Percentiles rank a stretch among this genome's conserved stretches.
These are phyloP conservation scores for Octodonta nipae DNA, from an alignment of 2,888 invertebrate genomes.

Conservation along the genomic window DNA sequence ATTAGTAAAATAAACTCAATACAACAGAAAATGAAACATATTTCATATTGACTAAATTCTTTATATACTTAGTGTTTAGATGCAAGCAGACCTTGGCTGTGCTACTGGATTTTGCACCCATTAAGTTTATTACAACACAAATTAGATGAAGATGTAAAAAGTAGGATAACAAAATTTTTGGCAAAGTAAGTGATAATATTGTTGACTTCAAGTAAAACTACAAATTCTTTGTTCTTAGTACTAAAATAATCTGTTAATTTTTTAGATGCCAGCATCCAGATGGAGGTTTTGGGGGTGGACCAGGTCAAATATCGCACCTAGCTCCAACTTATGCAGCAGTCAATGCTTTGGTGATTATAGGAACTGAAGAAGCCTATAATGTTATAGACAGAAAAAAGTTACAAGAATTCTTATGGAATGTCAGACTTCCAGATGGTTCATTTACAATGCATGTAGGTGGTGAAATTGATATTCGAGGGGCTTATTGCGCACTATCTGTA, in stretches of 20 bases:
- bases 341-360: constrained; percentile 80
- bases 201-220: neutral
- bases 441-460: constrained; percentile 85
- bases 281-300: constrained; percentile 92
- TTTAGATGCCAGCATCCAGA: constrained; percentile 57
- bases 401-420: constrained; percentile 61
- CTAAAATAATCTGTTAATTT: no score
- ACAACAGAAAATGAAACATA: no score
- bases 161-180: constrained; percentile 46
- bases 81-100: constrained; percentile 90
- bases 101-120: constrained; percentile 93
- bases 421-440: constrained; percentile 74
- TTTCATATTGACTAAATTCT: neutral
- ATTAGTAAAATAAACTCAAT: no score
- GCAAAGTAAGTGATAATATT: constrained; percentile 35
- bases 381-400: constrained; percentile 69
- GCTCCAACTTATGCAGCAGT: constrained; percentile 97
- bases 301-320: constrained; percentile 80
- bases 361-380: constrained; percentile 62
- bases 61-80: constrained; percentile 54
- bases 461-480: constrained; percentile 86
- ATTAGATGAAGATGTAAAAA: constrained; percentile 43
- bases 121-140: constrained; percentile 61
- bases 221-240: no score
- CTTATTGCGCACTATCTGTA: constrained; percentile 89